Evolutionary conservation across 2,113 vertebrate genomes (phyloP).

Genomic region (Pelecanoides urinatrix): DNA sequence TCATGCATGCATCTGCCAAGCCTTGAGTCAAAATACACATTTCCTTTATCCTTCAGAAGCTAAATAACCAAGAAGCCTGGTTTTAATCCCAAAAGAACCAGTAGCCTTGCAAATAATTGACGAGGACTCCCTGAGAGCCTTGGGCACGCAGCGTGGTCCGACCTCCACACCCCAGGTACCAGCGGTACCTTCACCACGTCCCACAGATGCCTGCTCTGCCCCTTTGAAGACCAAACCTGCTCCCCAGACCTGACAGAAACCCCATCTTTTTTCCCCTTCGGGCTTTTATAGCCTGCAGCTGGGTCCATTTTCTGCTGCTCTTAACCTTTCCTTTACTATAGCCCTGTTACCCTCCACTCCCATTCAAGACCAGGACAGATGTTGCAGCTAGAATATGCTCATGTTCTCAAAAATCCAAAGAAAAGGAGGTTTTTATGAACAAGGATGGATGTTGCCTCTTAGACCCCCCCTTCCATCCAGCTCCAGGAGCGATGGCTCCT

Average conservation of each 20-base stretch:
- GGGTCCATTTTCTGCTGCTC: background rate
- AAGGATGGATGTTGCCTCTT: background rate
- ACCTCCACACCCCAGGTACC: background rate
- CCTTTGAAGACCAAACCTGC: background rate
- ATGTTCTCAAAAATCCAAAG: background rate
- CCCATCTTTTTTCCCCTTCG: accelerated
- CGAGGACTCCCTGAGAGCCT: background rate
- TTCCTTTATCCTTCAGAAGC: background rate
- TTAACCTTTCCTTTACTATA: background rate
- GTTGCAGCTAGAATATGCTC: background rate
- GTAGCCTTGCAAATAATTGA: background rate
- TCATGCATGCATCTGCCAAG: background rate
- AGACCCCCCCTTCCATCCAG: background rate
- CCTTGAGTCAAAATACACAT: background rate
- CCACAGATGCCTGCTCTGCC: background rate
- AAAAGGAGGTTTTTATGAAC: background rate
- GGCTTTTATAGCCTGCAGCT: background rate
- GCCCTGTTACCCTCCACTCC: background rate
- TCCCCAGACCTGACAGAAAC: background rate
- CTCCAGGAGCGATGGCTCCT: background rate
- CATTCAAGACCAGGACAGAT: background rate
- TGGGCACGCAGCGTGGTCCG: accelerated
- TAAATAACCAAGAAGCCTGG: background rate
- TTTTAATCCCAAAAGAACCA: background rate
- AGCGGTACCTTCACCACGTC: background rate